Conservation (phyloP, 1,140 invertebrate genomes). For the Drosophila biarmipes region DNA sequence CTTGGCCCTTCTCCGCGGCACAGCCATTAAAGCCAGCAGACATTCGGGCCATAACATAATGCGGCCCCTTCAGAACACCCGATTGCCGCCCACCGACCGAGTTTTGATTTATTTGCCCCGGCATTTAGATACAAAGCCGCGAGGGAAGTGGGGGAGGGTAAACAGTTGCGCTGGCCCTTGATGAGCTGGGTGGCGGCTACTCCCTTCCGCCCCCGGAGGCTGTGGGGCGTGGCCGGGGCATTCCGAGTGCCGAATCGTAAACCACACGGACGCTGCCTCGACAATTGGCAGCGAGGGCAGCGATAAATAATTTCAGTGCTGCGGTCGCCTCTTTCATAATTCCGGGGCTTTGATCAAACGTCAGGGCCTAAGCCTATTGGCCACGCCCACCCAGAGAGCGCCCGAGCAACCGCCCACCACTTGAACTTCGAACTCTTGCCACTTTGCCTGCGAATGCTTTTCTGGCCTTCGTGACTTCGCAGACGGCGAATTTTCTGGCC, state of each 20-base stretch:
- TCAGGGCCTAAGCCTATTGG: slow-evolving; percentile 70
- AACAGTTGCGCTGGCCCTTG: slow-evolving; percentile 48
- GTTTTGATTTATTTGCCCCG: slow-evolving; percentile 75
- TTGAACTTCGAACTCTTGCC: slow-evolving; percentile 43
- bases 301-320: slow-evolving; percentile 74
- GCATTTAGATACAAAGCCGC: slow-evolving; percentile 66
- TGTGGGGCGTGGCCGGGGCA: slow-evolving; percentile 20
- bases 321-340: slow-evolving; percentile 66
- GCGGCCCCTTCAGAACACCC: not conserved
- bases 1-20: not conserved
- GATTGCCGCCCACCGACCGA: slow-evolving; percentile 14
- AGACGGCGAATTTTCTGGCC: slow-evolving; percentile 19
- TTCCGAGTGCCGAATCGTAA: slow-evolving; percentile 51
- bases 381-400: slow-evolving; percentile 23
- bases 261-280: slow-evolving; percentile 54
- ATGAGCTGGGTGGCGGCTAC: slow-evolving; percentile 70
- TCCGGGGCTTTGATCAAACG: slow-evolving; percentile 75
- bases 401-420: slow-evolving; percentile 23
- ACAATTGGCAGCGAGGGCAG: slow-evolving; percentile 60
- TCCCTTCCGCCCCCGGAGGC: not conserved
- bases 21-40: slow-evolving; percentile 37
- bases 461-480: slow-evolving; percentile 70
- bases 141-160: slow-evolving; percentile 28
- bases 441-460: slow-evolving; percentile 19
- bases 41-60: slow-evolving; percentile 36